Evolutionary conservation across 2,797 vertebrate species (phyloP).

Genomic region (Epinephelus coioides): DNA sequence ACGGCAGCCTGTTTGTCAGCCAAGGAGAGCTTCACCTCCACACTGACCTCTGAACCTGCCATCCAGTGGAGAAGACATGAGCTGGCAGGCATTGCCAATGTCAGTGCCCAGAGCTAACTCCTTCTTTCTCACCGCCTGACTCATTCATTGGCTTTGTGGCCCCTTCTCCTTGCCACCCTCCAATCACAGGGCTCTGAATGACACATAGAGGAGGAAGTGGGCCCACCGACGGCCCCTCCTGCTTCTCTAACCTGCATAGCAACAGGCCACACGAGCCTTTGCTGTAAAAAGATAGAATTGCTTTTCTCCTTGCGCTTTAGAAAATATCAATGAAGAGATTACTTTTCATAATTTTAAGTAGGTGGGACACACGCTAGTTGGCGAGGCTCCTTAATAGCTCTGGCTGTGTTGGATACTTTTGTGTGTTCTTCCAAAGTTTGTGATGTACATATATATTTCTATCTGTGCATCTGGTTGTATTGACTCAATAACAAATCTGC

Average conservation of each 20-base stretch:
- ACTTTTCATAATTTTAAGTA: slow-evolving; percentile 12
- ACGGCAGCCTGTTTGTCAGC: slow-evolving; percentile 76
- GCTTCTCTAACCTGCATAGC: slow-evolving; percentile 73
- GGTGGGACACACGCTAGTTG: background rate
- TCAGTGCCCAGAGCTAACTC: slow-evolving; percentile 82
- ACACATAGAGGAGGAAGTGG: slow-evolving; percentile 85
- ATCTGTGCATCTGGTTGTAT: slow-evolving; percentile 9
- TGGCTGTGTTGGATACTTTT: background rate
- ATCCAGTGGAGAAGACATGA: slow-evolving; percentile 84
- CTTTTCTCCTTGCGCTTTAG: slow-evolving; percentile 40
- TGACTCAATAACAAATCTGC: background rate
- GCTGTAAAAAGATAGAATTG: slow-evolving; percentile 49
- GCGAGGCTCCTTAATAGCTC: background rate
- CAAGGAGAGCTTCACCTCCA: slow-evolving; percentile 86
- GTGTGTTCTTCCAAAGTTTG: background rate
- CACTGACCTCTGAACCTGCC: slow-evolving; percentile 84
- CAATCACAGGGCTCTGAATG: slow-evolving; percentile 83
- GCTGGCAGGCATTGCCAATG: slow-evolving; percentile 84
- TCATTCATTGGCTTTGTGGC: slow-evolving; percentile 80
- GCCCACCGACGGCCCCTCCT: slow-evolving; percentile 55
- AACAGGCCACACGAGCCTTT: slow-evolving; percentile 72
- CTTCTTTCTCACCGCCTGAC: slow-evolving; percentile 80
- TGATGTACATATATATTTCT: background rate
- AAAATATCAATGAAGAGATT: slow-evolving; percentile 3
- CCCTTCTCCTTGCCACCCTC: slow-evolving; percentile 80